Evolutionary conservation across 2,888 invertebrate genomes (phyloP), one percentile per base, ranked within the genome.

Genomic region (Spatulosminthurus flaviceps): DNA sequence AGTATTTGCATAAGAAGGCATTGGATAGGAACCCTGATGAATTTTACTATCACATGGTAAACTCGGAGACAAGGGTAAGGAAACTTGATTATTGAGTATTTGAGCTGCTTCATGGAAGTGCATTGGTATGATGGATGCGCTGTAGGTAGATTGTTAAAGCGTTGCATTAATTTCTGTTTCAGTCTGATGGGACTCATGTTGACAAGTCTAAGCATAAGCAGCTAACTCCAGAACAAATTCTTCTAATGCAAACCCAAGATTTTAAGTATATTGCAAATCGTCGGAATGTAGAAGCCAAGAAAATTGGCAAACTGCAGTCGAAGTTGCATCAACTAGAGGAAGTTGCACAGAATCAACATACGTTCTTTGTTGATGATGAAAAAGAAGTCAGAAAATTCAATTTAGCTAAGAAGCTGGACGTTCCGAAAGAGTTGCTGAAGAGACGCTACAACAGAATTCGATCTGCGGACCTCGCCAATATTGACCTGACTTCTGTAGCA

Each of bases 11-110:
- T 79, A 93, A 93, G 87, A 91, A 94, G 80, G 97, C 96, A 0
- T 88, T 95, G 26, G 94, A 97, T 87, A 95, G 93, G 87, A 99
- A 99, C 89, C 97, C 97, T 0, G 98, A 99, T 92, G 99, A 99
- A 88, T 99, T 98, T 89, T 95, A 98, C 88, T 96, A 95, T 89
- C 97, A 97, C 87, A 98, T 98, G 98, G 92, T 96, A 79, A 96
- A 95, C 87, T 94, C 96, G 0, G 92, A 92, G 88, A 88, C 93
- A 0, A 88, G 90, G 82, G 89, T 88, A 82, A 77, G 79, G 70
- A 34, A 78, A 19, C 34, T 34, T n/a, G n/a, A 34, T 34, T 4
- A 34, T 34, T 9, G 34, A 75, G 16, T 11, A 16, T 19, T n/a
- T n/a, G 34, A 76, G 1, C 9, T 74, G 9, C 19, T n/a, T 74